Percentiles rank a stretch among this genome's conserved stretches.
Evolutionary conservation across 1,140 invertebrate species (phyloP).

Genomic region (Tetragnatha versicolor): DNA sequence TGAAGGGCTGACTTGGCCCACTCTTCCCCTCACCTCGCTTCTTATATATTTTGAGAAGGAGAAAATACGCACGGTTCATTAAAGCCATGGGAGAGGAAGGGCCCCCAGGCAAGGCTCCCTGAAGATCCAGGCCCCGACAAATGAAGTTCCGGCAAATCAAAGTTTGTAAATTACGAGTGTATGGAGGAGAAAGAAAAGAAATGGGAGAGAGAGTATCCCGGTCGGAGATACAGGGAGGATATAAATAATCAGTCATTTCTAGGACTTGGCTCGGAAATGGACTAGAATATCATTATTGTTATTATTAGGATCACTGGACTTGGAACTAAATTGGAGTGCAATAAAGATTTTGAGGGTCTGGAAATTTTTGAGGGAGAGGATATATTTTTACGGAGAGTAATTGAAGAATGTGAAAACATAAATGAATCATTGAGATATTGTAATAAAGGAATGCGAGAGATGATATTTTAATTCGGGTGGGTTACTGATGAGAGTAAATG

Average conservation of each 20-base stretch:
- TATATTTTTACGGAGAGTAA: neutral
- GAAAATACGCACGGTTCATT: constrained; percentile 39
- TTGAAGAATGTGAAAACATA: neutral
- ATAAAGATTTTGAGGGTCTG: neutral
- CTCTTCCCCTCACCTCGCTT: neutral
- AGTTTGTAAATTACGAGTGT: constrained; percentile 35
- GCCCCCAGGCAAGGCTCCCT: constrained; percentile 2
- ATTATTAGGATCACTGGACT: neutral
- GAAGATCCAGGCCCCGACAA: constrained; percentile 6
- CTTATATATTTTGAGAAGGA: constrained; percentile 20
- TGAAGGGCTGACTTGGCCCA: constrained; percentile 7
- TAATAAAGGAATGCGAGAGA: too few species aligned
- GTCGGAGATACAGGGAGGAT: neutral
- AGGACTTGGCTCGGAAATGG: neutral
- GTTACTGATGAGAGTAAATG: too few species aligned
- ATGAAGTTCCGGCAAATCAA: constrained; percentile 37
- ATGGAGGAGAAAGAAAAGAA: neutral
- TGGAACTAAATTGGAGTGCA: neutral
- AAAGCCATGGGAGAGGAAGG: neutral
- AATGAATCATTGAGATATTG: too few species aligned
- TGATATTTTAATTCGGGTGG: too few species aligned
- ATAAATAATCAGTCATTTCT: constrained; percentile 19
- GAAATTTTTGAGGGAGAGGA: neutral
- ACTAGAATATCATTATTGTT: neutral
- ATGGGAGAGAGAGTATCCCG: constrained; percentile 3